Evolutionary conservation across 2,113 vertebrate genomes (phyloP).

Genomic region (Ornithorhynchus anatinus): DNA sequence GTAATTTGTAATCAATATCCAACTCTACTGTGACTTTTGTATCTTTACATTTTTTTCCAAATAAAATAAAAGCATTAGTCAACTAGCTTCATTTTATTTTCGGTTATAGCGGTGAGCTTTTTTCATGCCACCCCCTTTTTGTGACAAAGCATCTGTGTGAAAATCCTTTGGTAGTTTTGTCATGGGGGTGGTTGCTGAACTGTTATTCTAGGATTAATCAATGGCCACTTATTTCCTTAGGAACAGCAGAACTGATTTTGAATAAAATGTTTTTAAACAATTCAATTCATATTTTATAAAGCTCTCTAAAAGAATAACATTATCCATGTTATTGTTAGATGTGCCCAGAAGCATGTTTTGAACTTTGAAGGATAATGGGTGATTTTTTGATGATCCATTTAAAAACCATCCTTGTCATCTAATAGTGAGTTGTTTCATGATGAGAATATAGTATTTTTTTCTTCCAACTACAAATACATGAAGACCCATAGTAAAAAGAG

Average conservation of each 20-base stretch:
- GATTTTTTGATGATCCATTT: background rate
- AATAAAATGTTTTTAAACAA: background rate
- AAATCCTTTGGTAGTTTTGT: conserved; percentile 1
- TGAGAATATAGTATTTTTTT: background rate
- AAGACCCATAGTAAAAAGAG: conserved; percentile 8
- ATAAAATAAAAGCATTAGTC: background rate
- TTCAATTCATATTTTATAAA: background rate
- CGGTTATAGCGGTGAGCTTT: background rate
- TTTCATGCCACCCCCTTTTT: background rate
- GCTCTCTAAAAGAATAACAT: background rate
- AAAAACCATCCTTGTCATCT: background rate
- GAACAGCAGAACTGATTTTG: background rate
- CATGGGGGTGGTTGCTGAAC: background rate
- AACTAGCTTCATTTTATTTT: conserved; percentile 4
- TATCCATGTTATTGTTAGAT: background rate
- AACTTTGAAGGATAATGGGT: background rate
- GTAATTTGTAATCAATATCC: background rate
- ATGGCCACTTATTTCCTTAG: background rate
- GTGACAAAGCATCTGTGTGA: background rate
- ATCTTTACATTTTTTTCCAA: background rate
- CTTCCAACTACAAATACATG: background rate
- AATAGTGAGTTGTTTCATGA: conserved; percentile 18
- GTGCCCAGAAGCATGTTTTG: background rate
- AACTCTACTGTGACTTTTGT: background rate
- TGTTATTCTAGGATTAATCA: background rate